phyloP scores from a whole-genome alignment of 2,797 vertebrate genomes.

The Coccyzus lansbergi region DNA sequence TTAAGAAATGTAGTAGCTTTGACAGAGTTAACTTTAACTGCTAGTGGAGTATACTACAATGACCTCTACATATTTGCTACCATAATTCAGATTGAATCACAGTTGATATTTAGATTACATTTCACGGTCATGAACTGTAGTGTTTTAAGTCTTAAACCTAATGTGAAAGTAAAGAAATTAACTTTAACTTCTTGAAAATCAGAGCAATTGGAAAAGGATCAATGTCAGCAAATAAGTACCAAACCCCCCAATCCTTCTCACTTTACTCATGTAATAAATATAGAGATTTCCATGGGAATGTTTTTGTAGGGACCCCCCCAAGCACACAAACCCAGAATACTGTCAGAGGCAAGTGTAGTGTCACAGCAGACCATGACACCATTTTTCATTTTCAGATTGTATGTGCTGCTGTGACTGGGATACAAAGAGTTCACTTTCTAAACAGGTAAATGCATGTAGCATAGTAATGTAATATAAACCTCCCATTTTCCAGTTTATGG shows the following conservation, averaged over 20 bases:
- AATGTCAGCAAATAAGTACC: conserved; percentile 45
- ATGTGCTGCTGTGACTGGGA: not conserved
- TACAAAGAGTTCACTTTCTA: not conserved
- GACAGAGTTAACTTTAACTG: conserved; percentile 61
- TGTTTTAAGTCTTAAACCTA: conserved; percentile 59
- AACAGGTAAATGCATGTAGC: conserved; percentile 7
- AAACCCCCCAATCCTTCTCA: conserved; percentile 27
- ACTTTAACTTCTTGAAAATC: conserved; percentile 61
- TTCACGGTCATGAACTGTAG: conserved; percentile 56
- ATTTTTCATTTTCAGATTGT: not conserved
- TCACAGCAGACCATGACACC: not conserved
- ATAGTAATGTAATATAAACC: not conserved
- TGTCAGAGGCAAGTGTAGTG: conserved; percentile 16
- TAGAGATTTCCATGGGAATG: not conserved
- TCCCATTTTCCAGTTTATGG: conserved; percentile 8
- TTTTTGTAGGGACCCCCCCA: not conserved
- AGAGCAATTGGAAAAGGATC: conserved; percentile 64
- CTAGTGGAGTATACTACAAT: conserved; percentile 69
- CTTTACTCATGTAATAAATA: conserved; percentile 14
- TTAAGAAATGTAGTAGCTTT: conserved; percentile 49
- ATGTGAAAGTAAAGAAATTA: conserved; percentile 58
- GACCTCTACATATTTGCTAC: conserved; percentile 58
- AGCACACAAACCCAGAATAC: conserved; percentile 3
- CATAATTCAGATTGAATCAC: conserved; percentile 53
- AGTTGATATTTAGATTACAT: conserved; percentile 55